Percentiles rank a stretch among this genome's conserved stretches.
These are phyloP conservation scores for Apoda limacodes DNA, from an alignment of 2,888 invertebrate species.

Conservation along the genomic window DNA sequence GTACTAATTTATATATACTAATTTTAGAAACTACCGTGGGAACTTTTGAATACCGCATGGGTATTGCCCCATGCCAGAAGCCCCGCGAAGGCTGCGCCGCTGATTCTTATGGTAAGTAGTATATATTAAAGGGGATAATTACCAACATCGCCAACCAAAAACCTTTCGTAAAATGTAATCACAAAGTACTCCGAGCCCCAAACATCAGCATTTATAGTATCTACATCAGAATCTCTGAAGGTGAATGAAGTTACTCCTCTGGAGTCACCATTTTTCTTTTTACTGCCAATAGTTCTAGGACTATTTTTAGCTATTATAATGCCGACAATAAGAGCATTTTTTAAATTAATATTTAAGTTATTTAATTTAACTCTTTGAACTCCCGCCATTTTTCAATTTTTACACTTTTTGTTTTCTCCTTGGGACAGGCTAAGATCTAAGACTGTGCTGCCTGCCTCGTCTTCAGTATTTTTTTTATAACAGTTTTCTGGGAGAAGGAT, in stretches of 20 bases:
- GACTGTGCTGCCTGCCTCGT: neutral
- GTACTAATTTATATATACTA: too few species aligned
- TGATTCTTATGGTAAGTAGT: too few species aligned
- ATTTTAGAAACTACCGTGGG: too few species aligned
- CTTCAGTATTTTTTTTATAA: neutral
- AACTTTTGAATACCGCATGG: too few species aligned
- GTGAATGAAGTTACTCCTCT: conserved; percentile 84
- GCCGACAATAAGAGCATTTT: conserved; percentile 61
- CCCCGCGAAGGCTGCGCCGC: too few species aligned
- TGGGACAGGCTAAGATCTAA: neutral
- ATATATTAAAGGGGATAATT: too few species aligned
- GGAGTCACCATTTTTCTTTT: conserved; percentile 60
- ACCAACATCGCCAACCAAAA: conserved; percentile 79
- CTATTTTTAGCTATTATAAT: conserved; percentile 75
- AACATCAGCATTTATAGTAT: conserved; percentile 80
- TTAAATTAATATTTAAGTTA: conserved; percentile 50
- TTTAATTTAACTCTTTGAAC: conserved; percentile 49
- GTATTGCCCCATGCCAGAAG: too few species aligned
- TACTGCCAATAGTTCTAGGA: conserved; percentile 61
- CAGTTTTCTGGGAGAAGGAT: too few species aligned
- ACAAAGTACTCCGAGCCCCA: conserved; percentile 79
- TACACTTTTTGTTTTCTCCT: neutral
- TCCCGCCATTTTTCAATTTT: conserved; percentile 41
- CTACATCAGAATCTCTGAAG: conserved; percentile 76
- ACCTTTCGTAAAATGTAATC: conserved; percentile 70